phyloP scores from a whole-genome alignment of 92 coral and sea anemone species.

The Chrysogorgia sp. region DNA sequence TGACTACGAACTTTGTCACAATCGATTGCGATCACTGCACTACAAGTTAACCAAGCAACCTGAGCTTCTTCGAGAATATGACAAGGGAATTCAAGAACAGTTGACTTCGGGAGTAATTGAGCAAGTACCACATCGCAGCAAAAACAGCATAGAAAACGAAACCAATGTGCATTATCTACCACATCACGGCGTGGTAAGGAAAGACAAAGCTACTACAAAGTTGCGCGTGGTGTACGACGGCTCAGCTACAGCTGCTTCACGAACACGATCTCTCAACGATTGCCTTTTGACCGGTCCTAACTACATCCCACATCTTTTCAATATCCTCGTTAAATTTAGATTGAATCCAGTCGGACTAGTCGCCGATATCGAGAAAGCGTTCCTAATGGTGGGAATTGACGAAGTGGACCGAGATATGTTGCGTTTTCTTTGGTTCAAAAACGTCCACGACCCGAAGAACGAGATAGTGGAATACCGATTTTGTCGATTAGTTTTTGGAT shows the following conservation, averaged over 20 bases:
- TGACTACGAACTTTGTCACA: slow-evolving; percentile 55
- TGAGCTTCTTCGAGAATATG: slow-evolving; percentile 57
- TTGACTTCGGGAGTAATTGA: slow-evolving; percentile 59
- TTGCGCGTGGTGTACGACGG: slow-evolving; percentile 33
- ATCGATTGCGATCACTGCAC: slow-evolving; percentile 55
- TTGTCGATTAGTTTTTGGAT: slow-evolving; percentile 41
- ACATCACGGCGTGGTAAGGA: slow-evolving; percentile 44
- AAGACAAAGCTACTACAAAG: slow-evolving; percentile 41
- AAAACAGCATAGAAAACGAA: background rate
- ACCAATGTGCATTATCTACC: slow-evolving; percentile 37
- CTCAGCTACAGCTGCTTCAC: slow-evolving; percentile 13
- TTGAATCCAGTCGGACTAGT: slow-evolving; percentile 24
- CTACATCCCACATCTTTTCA: slow-evolving; percentile 41
- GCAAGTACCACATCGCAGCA: slow-evolving; percentile 15
- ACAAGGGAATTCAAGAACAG: slow-evolving; percentile 65
- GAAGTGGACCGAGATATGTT: slow-evolving; percentile 29
- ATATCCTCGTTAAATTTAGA: slow-evolving; percentile 47
- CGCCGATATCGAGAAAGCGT: slow-evolving; percentile 50
- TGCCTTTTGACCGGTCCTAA: slow-evolving; percentile 42
- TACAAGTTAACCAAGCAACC: slow-evolving; percentile 55
- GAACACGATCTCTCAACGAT: slow-evolving; percentile 29
- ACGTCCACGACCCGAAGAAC: slow-evolving; percentile 20
- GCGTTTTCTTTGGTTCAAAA: slow-evolving; percentile 34
- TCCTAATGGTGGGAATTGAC: slow-evolving; percentile 46
- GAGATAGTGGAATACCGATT: slow-evolving; percentile 42